These are phyloP conservation scores for Lasius fuliginosus DNA, from an alignment of 2,888 invertebrate genomes.

Conservation along the genomic window DNA sequence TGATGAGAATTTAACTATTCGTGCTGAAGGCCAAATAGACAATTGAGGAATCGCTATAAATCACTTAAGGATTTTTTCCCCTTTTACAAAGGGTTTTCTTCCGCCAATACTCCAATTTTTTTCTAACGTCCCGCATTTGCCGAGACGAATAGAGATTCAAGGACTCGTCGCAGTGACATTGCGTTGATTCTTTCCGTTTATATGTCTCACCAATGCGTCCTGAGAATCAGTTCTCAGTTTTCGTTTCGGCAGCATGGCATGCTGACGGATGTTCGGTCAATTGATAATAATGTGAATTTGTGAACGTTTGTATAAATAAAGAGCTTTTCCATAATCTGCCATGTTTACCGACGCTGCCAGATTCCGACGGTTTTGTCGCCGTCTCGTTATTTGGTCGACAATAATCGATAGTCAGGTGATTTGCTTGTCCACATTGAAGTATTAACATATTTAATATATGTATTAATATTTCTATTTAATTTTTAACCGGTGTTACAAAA, in stretches of 20 bases:
- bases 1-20: constrained; percentile 14
- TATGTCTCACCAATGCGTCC: constrained; percentile 20
- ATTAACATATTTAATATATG: not conserved
- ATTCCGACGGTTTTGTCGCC: constrained; percentile 8
- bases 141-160: constrained; percentile 67
- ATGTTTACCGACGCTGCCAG: not conserved
- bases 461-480: not conserved
- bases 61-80: constrained; percentile 73
- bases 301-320: not conserved
- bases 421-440: not conserved
- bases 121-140: constrained; percentile 65
- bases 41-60: constrained; percentile 67
- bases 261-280: constrained; percentile 62
- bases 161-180: constrained; percentile 63
- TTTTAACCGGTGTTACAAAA: not conserved
- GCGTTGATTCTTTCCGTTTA: constrained; percentile 70
- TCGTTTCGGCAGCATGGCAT: constrained; percentile 55
- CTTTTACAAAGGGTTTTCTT: constrained; percentile 75
- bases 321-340: not conserved
- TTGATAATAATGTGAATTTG: constrained; percentile 15
- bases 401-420: constrained; percentile 21
- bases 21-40: constrained; percentile 63
- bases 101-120: constrained; percentile 85
- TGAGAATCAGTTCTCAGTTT: constrained; percentile 61
- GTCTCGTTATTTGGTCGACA: not conserved